Evolutionary conservation across 2,113 vertebrate species (phyloP).

Genomic region (Lamprologus callipterus): DNA sequence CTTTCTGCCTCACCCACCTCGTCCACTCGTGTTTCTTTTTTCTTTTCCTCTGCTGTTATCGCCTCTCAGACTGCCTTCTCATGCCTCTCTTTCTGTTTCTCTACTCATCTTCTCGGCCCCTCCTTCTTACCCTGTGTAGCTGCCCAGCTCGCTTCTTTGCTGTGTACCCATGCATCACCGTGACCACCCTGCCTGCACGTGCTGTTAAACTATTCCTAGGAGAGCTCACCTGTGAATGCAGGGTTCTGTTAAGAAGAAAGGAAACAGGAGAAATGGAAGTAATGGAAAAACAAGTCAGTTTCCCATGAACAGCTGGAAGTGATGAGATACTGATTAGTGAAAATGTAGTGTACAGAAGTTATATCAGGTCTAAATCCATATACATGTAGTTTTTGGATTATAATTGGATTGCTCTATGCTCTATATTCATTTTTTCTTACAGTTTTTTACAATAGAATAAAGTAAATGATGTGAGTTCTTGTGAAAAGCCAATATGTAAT

Average conservation of each 20-base stretch:
- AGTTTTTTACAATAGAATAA: neutral
- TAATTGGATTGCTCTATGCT: neutral
- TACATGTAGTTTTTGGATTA: neutral
- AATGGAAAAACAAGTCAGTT: neutral
- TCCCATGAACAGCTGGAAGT: neutral
- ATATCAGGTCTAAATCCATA: neutral
- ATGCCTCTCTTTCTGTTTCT: neutral
- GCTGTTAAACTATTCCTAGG: conserved; percentile 27
- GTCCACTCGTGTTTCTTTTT: neutral
- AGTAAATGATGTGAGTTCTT: neutral
- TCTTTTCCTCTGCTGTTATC: neutral
- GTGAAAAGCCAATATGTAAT: rapidly evolving
- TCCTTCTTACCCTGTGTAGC: neutral
- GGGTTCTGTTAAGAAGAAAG: neutral
- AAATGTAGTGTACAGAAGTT: neutral
- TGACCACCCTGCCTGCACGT: conserved; percentile 26
- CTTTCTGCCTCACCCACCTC: neutral
- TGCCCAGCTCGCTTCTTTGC: neutral
- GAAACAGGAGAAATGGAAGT: neutral
- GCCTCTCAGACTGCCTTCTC: neutral
- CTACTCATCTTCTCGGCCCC: neutral
- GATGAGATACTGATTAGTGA: neutral
- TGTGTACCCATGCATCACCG: conserved; percentile 21
- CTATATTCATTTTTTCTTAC: neutral
- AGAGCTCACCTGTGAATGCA: conserved; percentile 26